A percentile compares a stretch with the other conserved stretches of the same genome.
Evolutionary conservation across 2,888 invertebrate genomes (phyloP).

Genomic region (Mythimna loreyi): DNA sequence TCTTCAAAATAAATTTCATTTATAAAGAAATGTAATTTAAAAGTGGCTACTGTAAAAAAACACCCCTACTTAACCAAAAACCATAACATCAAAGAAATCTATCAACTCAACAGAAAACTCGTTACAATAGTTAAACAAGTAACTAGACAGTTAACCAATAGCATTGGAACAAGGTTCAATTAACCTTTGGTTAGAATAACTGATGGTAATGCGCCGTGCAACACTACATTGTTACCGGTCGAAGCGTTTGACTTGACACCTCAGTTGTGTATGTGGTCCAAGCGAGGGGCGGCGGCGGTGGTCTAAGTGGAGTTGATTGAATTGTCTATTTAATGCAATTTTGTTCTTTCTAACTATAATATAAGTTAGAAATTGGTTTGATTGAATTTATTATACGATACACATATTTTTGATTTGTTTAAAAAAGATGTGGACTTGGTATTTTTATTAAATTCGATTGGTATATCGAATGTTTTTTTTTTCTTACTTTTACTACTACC

Average conservation of each 20-base stretch:
- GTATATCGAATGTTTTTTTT: too few species aligned
- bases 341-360: too few species aligned
- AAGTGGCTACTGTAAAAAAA: neutral
- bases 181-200: slow-evolving; percentile 68
- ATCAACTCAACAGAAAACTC: slow-evolving; percentile 27
- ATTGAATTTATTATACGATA: too few species aligned
- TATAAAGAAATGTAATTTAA: neutral
- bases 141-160: slow-evolving; percentile 53
- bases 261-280: slow-evolving; percentile 57
- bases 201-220: slow-evolving; percentile 58
- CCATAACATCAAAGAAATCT: slow-evolving; percentile 9
- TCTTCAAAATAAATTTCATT: too few species aligned
- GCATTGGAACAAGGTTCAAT: slow-evolving; percentile 67
- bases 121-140: slow-evolving; percentile 42
- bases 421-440: too few species aligned
- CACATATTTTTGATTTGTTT: too few species aligned
- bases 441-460: too few species aligned
- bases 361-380: too few species aligned
- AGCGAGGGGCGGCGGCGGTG: slow-evolving; percentile 30
- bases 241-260: slow-evolving; percentile 70
- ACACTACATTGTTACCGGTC: slow-evolving; percentile 71
- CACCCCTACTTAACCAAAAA: neutral
- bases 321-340: neutral
- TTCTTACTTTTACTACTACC: too few species aligned
- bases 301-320: neutral